phyloP scores from a whole-genome alignment of 2,113 vertebrate species.

The Ptyas mucosa region DNA sequence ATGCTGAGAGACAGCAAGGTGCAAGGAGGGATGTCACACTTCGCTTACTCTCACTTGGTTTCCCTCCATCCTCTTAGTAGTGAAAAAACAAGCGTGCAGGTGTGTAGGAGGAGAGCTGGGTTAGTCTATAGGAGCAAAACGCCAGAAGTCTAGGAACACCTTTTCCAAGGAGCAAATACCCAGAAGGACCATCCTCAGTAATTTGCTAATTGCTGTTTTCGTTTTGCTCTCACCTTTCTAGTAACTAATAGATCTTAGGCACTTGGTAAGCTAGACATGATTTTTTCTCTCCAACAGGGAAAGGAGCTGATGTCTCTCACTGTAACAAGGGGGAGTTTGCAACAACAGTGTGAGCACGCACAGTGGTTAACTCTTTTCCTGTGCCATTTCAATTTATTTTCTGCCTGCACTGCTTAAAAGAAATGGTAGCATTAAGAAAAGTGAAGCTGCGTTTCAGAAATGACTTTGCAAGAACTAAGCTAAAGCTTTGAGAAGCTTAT shows the following conservation, averaged over 20 bases:
- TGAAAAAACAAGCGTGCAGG: not conserved
- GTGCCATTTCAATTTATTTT: not conserved
- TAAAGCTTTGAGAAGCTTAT: not conserved
- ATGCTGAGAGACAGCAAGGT: not conserved
- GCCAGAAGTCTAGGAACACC: not conserved
- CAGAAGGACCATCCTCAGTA: not conserved
- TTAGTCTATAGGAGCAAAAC: not conserved
- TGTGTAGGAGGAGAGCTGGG: not conserved
- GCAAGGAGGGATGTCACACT: rapidly evolving
- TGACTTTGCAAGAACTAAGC: not conserved
- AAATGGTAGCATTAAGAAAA: not conserved
- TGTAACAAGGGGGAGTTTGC: not conserved
- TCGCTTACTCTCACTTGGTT: not conserved
- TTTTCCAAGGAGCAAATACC: not conserved
- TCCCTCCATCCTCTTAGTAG: not conserved
- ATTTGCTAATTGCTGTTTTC: not conserved
- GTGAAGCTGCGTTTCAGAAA: not conserved
- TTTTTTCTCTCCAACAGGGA: not conserved
- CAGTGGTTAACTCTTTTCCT: not conserved
- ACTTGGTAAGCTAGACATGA: not conserved
- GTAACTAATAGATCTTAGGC: not conserved
- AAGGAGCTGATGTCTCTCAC: not conserved
- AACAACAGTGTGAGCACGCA: not conserved
- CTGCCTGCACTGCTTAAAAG: not conserved
- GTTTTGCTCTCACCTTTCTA: not conserved